A percentile compares a stretch with the other conserved stretches of the same genome.
Conservation (phyloP, 30 jellyfish, hydroid and myxozoan genomes). For the Nemopilema nomurai region DNA sequence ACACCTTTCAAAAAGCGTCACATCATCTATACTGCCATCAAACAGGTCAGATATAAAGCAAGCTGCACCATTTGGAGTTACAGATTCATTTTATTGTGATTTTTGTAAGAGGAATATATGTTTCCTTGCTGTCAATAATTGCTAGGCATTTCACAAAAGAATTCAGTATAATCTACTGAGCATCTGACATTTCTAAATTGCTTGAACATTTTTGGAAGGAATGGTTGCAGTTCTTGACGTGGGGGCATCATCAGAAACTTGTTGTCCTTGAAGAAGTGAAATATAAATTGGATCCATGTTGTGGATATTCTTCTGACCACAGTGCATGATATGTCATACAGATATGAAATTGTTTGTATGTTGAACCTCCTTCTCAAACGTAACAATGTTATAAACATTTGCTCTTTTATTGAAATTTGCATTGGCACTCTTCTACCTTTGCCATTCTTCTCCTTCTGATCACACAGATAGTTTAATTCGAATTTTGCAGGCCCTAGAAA, state of each 20-base stretch:
- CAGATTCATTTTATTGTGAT: conserved; percentile 45
- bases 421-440: conserved; percentile 1
- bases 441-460: background rate
- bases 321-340: conserved; percentile 58
- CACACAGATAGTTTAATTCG: conserved; percentile 41
- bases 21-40: conserved; percentile 82
- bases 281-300: conserved; percentile 74
- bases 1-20: conserved; percentile 46
- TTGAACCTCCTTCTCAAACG: conserved; percentile 70
- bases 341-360: conserved; percentile 56
- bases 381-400: conserved; percentile 53
- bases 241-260: conserved; percentile 61
- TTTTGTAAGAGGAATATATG: conserved; percentile 64
- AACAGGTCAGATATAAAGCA: conserved; percentile 65
- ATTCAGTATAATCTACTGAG: conserved; percentile 65
- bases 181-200: background rate
- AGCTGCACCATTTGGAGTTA: conserved; percentile 79
- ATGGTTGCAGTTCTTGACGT: conserved; percentile 20
- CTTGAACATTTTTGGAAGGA: conserved; percentile 47
- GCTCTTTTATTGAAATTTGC: conserved; percentile 36
- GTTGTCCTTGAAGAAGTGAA: conserved; percentile 51
- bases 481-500: conserved; percentile 79
- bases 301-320: conserved; percentile 51
- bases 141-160: conserved; percentile 43
- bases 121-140: conserved; percentile 55